These are phyloP conservation scores for Argopecten irradians DNA, from an alignment of 1,140 invertebrate genomes.

Conservation along the genomic window DNA sequence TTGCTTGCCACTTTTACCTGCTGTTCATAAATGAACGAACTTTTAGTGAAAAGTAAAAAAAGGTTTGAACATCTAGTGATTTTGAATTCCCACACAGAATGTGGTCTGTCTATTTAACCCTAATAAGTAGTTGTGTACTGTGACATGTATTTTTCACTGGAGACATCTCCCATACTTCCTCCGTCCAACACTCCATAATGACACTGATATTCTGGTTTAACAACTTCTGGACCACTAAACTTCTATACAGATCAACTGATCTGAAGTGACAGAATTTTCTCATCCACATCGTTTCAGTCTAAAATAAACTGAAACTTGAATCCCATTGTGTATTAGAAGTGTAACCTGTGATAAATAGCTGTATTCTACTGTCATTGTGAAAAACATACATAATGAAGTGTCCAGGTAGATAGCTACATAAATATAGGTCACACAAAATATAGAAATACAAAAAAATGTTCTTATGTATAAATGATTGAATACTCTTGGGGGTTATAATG, in stretches of 20 bases:
- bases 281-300: not conserved
- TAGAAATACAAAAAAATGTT: not conserved
- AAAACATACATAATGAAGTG: not conserved
- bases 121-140: not conserved
- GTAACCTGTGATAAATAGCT: not conserved
- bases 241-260: not conserved
- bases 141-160: not conserved
- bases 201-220: not conserved
- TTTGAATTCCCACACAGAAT: not conserved
- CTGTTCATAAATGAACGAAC: no score
- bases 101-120: not conserved
- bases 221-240: conserved; percentile 5
- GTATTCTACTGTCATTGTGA: not conserved
- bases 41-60: no score
- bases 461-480: not conserved
- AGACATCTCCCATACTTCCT: not conserved
- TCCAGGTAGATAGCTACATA: not conserved
- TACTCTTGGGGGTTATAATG: not conserved
- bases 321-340: not conserved
- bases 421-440: no score
- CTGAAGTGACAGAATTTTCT: conserved; percentile 2
- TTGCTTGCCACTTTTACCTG: no score
- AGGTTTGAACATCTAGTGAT: not conserved
- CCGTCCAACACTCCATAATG: not conserved
- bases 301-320: conserved; percentile 18